These are phyloP conservation scores for Leptopilina clavipes DNA, from an alignment of 1,140 invertebrate genomes.

Conservation along the genomic window DNA sequence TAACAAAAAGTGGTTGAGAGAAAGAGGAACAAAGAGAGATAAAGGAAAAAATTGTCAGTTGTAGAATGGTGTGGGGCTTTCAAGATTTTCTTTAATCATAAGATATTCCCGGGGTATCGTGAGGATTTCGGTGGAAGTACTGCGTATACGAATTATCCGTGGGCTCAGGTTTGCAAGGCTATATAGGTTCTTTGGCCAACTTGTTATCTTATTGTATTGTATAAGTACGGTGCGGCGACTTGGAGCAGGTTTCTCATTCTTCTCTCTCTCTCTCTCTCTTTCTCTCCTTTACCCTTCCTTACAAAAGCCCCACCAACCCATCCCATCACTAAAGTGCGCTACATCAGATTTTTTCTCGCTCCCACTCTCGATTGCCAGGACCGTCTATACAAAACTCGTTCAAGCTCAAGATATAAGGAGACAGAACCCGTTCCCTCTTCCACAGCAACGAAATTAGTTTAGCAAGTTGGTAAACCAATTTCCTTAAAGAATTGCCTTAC, in stretches of 20 bases:
- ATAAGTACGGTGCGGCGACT: constrained; percentile 28
- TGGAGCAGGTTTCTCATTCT: constrained; percentile 31
- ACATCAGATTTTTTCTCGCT: constrained; percentile 37
- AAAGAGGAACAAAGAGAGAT: background rate
- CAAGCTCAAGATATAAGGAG: constrained; percentile 1
- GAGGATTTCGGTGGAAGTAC: constrained; percentile 21
- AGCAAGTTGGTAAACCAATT: constrained; percentile 22
- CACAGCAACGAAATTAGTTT: constrained; percentile 15
- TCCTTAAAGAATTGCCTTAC: constrained; percentile 20
- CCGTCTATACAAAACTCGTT: constrained; percentile 32
- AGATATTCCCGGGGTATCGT: background rate
- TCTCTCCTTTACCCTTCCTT: background rate
- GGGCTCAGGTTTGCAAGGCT: constrained; percentile 31
- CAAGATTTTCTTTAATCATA: constrained; percentile 22
- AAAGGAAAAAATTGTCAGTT: constrained; percentile 10
- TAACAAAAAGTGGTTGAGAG: constrained; percentile 15
- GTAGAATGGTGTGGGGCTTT: background rate
- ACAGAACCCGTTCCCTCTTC: background rate
- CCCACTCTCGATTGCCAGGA: constrained; percentile 35
- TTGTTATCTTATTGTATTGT: constrained; percentile 35
- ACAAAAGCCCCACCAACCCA: constrained; percentile 1
- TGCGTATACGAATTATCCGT: constrained; percentile 20
- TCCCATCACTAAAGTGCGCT: constrained; percentile 33
- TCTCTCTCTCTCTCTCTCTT: background rate
- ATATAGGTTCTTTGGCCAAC: constrained; percentile 20